Percentiles rank a stretch among this genome's conserved stretches.
Conservation (phyloP, 2,888 invertebrate genomes). For the Operophtera brumata region DNA sequence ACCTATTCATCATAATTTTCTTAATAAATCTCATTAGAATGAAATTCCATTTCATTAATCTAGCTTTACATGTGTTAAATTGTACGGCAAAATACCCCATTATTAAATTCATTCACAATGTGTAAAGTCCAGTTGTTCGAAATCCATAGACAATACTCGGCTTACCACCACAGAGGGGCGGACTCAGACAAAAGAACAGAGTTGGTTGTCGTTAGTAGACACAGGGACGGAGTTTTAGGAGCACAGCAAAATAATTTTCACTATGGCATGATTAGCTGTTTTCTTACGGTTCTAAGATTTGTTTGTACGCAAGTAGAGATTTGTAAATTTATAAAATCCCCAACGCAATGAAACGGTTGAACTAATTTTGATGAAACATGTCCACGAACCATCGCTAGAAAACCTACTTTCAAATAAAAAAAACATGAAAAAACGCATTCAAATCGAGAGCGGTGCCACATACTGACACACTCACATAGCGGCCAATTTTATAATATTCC, state of each 20-base stretch:
- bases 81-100: slow-evolving; percentile 28
- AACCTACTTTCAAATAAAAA: too few relatives aligned
- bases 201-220: slow-evolving; percentile 16
- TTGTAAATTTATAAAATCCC: too few relatives aligned
- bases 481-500: too few relatives aligned
- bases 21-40: slow-evolving; percentile 14
- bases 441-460: too few relatives aligned
- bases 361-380: too few relatives aligned
- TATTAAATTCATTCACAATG: slow-evolving; percentile 33
- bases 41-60: slow-evolving; percentile 20
- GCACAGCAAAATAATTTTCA: not conserved
- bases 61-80: slow-evolving; percentile 19
- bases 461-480: too few relatives aligned
- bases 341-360: too few relatives aligned
- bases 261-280: too few relatives aligned
- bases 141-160: slow-evolving; percentile 30
- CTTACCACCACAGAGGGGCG: slow-evolving; percentile 24
- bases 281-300: too few relatives aligned
- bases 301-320: too few relatives aligned
- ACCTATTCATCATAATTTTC: not conserved
- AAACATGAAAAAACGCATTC: too few relatives aligned
- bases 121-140: slow-evolving; percentile 32
- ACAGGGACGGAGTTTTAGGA: slow-evolving; percentile 10
- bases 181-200: slow-evolving; percentile 17
- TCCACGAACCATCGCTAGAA: too few relatives aligned